Evolutionary conservation across 2,113 vertebrate species (phyloP), one percentile per base, ranked within the genome.

Genomic region (Amphiprion percula): DNA sequence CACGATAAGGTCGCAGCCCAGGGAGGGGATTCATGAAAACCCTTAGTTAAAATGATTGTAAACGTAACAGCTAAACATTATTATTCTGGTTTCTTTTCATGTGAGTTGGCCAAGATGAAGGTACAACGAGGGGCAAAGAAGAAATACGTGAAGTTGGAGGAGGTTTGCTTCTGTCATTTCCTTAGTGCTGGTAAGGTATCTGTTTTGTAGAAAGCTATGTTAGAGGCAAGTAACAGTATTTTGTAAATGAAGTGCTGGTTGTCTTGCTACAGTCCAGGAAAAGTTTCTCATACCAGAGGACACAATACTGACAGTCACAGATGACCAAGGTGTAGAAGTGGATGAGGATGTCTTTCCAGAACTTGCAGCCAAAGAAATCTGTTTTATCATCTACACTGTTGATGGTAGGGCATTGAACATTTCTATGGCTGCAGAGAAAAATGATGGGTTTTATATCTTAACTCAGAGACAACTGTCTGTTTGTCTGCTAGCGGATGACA

Each of bases 281-380:
- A 52, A 21, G 26, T 50, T 37, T 47, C 41, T 63, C 21, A 24
- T 63, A 10, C 24, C 62, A 47, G 15, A 30, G 9, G n/a, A 30
- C 17, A 68, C 50, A 41, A 8, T 10, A 16, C 30, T 68, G 28
- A 68, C 16, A 68, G 65, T 68, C 30, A 41, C 65, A 39, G 65
- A 68, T 23, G 49, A 68, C 17, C 65, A 54, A 2, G 49, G n/a
- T 9, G 6, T 54, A 54, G 69, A 61, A 19, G 47, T 62, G 28
- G 58, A 62, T 15, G 69, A 73, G 47, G 30, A 73, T 52, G 46
- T 73, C 46, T 73, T 73, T 62, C 58, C 58, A 39, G 69, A 73
- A 52, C 28, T 62, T 73, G 53, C 47, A 61, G 26, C 28, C 41
- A 49, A 71, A 71, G 44, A 60, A 30, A 21, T 59, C 1, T 30